Conservation (phyloP, 2,113 vertebrate species). For the Lepisosteus oculatus region DNA sequence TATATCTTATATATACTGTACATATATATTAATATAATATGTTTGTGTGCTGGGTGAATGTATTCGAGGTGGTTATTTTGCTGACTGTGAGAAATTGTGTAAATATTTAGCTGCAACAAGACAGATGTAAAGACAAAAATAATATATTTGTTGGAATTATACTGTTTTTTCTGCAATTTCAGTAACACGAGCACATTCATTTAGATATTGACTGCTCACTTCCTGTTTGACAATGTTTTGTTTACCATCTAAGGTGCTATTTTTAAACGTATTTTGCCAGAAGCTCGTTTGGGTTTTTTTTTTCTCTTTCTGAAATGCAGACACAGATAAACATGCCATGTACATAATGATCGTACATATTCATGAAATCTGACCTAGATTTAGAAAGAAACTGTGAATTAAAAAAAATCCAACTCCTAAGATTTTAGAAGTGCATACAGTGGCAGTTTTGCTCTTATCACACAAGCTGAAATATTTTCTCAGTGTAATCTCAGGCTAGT, state of each 20-base stretch:
- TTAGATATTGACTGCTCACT: constrained; percentile 79
- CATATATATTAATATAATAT: neutral
- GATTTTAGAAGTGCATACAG: too few relatives aligned
- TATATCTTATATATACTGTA: neutral
- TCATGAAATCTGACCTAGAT: constrained; percentile 12
- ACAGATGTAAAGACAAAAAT: neutral
- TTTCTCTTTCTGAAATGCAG: constrained; percentile 5
- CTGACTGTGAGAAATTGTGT: neutral
- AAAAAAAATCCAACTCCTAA: too few relatives aligned
- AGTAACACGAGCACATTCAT: constrained; percentile 21
- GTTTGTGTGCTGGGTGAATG: neutral
- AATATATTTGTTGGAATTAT: constrained; percentile 39
- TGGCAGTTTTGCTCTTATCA: too few relatives aligned
- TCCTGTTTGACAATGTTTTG: constrained; percentile 85
- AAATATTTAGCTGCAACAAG: constrained; percentile 5
- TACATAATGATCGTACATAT: constrained; percentile 8
- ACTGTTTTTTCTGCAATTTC: constrained; percentile 32
- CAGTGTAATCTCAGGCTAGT: too few relatives aligned
- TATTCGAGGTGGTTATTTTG: neutral
- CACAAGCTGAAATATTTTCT: too few relatives aligned
- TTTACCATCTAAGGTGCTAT: constrained; percentile 77
- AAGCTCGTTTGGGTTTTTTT: constrained; percentile 47
- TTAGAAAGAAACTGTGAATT: neutral
- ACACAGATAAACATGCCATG: constrained; percentile 1
- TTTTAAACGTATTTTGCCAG: constrained; percentile 72